phyloP scores from a whole-genome alignment of 1,140 invertebrate species.

The Oryctes rhinoceros region DNA sequence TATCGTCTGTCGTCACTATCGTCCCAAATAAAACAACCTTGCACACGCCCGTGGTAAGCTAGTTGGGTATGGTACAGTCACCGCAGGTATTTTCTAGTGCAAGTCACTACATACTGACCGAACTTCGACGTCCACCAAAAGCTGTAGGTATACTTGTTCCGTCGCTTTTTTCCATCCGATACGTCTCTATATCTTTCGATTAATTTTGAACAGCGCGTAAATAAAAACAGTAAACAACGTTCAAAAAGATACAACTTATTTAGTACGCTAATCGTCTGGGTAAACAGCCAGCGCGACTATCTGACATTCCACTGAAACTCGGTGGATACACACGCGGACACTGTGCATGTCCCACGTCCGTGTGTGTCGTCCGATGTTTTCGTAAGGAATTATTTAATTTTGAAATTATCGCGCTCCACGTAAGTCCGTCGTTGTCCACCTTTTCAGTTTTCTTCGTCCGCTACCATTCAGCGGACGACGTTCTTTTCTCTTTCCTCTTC shows the following conservation, averaged over 20 bases:
- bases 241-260: constrained; percentile 16
- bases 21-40: no score
- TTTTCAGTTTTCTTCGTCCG: not conserved
- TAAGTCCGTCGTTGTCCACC: not conserved
- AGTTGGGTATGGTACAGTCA: no score
- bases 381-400: constrained; percentile 19
- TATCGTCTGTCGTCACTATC: no score
- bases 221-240: not conserved
- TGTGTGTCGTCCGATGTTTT: constrained; percentile 8
- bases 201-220: constrained; percentile 5
- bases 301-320: no score
- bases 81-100: no score
- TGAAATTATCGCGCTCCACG: not conserved
- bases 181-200: not conserved
- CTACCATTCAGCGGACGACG: not conserved
- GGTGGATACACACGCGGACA: not conserved
- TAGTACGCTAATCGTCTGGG: constrained; percentile 1
- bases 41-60: no score
- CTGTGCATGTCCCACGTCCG: not conserved
- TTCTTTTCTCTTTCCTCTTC: not conserved
- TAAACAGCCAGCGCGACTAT: not conserved
- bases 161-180: not conserved
- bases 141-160: not conserved
- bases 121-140: no score
- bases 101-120: no score